These are phyloP conservation scores for Atherix ibis DNA, from an alignment of 2,888 invertebrate genomes.

Conservation along the genomic window DNA sequence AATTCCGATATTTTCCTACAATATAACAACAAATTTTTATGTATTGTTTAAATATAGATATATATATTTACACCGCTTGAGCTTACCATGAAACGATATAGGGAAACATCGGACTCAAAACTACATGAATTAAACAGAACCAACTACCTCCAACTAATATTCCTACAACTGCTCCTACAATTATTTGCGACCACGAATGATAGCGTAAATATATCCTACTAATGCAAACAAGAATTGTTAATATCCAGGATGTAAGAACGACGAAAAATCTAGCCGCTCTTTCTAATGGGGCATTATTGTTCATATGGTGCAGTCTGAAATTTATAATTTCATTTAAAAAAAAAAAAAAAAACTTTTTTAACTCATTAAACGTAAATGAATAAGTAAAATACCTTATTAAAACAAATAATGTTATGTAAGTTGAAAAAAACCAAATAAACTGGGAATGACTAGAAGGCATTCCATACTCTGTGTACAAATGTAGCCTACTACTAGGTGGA, in stretches of 20 bases:
- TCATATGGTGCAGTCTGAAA: slow-evolving; percentile 66
- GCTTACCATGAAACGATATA: slow-evolving; percentile 71
- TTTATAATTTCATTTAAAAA: too few species aligned
- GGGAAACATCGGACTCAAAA: slow-evolving; percentile 74
- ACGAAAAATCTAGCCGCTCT: slow-evolving; percentile 54
- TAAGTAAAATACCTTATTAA: slow-evolving; percentile 53
- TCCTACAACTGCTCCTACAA: slow-evolving; percentile 63
- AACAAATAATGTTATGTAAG: slow-evolving; percentile 71
- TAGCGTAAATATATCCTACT: slow-evolving; percentile 74
- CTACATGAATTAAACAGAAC: slow-evolving; percentile 64
- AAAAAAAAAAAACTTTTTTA: slow-evolving; percentile 9
- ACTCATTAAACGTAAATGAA: too few species aligned
- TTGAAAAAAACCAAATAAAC: slow-evolving; percentile 81
- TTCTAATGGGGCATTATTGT: slow-evolving; percentile 61
- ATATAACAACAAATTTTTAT: slow-evolving; percentile 3
- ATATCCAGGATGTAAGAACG: slow-evolving; percentile 41
- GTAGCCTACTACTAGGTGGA: slow-evolving; percentile 48
- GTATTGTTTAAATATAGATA: too few species aligned
- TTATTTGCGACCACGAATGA: slow-evolving; percentile 67
- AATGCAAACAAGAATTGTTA: slow-evolving; percentile 46
- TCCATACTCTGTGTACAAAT: slow-evolving; percentile 60
- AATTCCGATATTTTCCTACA: slow-evolving; percentile 71
- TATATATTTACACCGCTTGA: too few species aligned
- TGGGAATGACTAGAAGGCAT: slow-evolving; percentile 90
- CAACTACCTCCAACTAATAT: slow-evolving; percentile 57